Conservation (phyloP, 2,113 vertebrate species). For the Clinocottus analis region DNA sequence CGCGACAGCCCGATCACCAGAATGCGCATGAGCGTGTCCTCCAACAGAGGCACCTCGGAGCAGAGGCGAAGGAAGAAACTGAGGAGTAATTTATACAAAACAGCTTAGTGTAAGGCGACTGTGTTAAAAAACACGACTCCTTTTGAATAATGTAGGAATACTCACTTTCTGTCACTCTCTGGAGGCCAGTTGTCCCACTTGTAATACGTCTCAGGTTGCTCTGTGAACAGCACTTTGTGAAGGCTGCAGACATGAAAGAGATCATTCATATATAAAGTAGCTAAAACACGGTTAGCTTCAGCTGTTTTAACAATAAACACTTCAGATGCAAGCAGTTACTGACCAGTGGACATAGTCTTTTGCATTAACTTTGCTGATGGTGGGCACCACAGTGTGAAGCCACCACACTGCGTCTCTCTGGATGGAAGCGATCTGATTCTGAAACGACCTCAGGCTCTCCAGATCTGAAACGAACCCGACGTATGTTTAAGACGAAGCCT, state of each 20-base stretch:
- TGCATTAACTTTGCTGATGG: conserved; percentile 93
- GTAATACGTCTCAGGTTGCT: conserved; percentile 99
- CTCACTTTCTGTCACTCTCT: conserved; percentile 98
- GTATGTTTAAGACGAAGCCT: neutral
- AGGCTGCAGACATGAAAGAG: conserved; percentile 82
- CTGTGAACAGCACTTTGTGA: conserved; percentile 98
- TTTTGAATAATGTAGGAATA: neutral
- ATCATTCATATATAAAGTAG: neutral
- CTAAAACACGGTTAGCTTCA: neutral
- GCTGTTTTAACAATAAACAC: neutral
- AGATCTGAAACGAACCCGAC: conserved; percentile 84
- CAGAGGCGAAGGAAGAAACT: conserved; percentile 99
- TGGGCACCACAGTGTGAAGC: conserved; percentile 96
- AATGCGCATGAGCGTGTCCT: conserved; percentile 97
- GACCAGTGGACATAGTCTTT: conserved; percentile 99
- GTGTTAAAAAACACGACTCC: no score
- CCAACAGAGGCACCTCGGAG: conserved; percentile 96
- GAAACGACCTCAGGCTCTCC: conserved; percentile 93
- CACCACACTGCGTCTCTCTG: conserved; percentile 98
- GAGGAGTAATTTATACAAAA: neutral
- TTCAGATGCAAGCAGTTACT: neutral
- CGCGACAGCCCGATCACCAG: conserved; percentile 95
- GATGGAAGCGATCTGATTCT: conserved; percentile 97
- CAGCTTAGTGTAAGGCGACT: neutral
- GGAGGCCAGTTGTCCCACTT: conserved; percentile 99